Conservation (phyloP, 2,113 vertebrate species). For the Clarias macrocephalus region DNA sequence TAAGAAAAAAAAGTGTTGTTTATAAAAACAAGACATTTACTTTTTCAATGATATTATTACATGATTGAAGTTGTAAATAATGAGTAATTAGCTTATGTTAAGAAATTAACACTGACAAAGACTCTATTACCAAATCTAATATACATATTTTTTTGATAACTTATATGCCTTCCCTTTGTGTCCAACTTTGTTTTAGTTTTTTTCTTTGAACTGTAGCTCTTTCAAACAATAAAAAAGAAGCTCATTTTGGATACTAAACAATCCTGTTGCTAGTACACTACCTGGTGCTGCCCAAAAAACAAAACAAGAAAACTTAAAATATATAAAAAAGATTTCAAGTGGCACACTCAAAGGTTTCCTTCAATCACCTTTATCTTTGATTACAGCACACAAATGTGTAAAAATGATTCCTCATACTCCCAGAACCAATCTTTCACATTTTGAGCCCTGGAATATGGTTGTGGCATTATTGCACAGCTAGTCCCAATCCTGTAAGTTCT, state of each 20-base stretch:
- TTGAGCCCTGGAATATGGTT: too few species aligned
- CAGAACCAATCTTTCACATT: too few species aligned
- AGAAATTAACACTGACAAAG: neutral
- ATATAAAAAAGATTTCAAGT: too few species aligned
- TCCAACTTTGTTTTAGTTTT: neutral
- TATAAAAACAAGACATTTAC: too few species aligned
- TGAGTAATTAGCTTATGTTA: neutral
- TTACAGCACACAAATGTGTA: too few species aligned
- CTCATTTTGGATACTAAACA: neutral
- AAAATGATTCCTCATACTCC: too few species aligned
- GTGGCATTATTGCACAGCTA: too few species aligned
- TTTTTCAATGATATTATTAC: neutral
- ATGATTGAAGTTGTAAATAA: neutral
- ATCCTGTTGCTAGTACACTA: neutral
- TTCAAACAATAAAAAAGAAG: neutral
- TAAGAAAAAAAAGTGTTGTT: slow-evolving; percentile 1
- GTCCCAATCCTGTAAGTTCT: too few species aligned
- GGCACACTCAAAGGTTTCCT: too few species aligned
- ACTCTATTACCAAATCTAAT: neutral
- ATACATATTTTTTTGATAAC: neutral
- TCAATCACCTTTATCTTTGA: too few species aligned
- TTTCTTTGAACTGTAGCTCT: neutral
- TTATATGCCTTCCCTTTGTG: neutral
- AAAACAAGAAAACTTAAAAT: too few species aligned
- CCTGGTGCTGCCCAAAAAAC: too few species aligned